Percentiles rank a stretch among this genome's conserved stretches.
Evolutionary conservation across 2,797 vertebrate genomes (phyloP).

Genomic region (Capromys pilorides): DNA sequence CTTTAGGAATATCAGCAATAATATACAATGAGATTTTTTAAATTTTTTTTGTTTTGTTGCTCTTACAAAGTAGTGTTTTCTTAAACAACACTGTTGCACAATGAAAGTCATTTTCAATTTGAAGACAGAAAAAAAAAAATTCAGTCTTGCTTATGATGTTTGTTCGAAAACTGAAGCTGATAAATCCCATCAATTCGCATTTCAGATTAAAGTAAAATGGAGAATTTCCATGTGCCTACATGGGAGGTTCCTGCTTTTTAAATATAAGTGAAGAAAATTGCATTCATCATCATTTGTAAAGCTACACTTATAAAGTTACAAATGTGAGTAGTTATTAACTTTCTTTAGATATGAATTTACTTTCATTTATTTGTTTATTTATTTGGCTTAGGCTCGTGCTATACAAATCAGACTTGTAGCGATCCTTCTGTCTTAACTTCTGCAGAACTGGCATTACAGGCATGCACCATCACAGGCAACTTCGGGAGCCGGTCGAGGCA

Average conservation of each 20-base stretch:
- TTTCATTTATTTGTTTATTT: too few relatives aligned
- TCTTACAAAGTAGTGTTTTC: background rate
- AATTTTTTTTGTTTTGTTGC: background rate
- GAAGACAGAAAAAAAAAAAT: background rate
- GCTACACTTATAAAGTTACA: background rate
- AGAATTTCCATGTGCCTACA: background rate
- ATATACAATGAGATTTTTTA: background rate
- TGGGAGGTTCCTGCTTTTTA: background rate
- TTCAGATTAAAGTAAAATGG: slow-evolving; percentile 30
- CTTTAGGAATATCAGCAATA: background rate
- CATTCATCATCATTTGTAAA: background rate
- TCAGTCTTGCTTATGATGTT: background rate
- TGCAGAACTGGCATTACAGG: too few relatives aligned
- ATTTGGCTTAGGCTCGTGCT: too few relatives aligned
- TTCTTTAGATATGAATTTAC: background rate
- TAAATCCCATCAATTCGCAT: background rate
- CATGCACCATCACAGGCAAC: too few relatives aligned
- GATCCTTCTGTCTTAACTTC: too few relatives aligned
- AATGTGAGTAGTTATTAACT: background rate
- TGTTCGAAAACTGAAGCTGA: background rate
- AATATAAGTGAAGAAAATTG: background rate
- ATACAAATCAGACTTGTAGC: too few relatives aligned
- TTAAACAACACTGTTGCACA: background rate
- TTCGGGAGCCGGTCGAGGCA: too few relatives aligned
- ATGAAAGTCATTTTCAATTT: background rate